Conservation (phyloP, 2,113 vertebrate species). For the Gymnocephalus cernua region DNA sequence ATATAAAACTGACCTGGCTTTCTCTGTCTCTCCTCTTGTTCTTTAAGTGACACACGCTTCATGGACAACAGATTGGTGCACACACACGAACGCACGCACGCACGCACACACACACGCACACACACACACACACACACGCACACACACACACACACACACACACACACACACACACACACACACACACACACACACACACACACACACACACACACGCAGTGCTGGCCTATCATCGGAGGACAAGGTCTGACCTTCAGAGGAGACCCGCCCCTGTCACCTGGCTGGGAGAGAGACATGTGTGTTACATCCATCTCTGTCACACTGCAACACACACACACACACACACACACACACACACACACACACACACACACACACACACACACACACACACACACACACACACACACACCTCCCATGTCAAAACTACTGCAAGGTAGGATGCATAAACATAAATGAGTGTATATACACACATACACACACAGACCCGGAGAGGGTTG, state of each 20-base stretch:
- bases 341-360: conserved; percentile 34
- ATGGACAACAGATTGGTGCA: conserved; percentile 1
- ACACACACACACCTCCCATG: conserved; percentile 37
- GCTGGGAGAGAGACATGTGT: conserved; percentile 64
- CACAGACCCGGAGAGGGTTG: conserved; percentile 24
- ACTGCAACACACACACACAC: neutral
- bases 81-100: conserved; percentile 9
- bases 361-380: neutral
- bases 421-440: conserved; percentile 42
- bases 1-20: conserved; percentile 43
- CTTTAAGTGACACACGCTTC: conserved; percentile 30
- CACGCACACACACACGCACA: neutral
- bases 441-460: conserved; percentile 35
- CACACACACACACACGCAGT: conserved; percentile 11
- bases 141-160: conserved; percentile 10
- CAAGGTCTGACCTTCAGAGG: conserved; percentile 77
- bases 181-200: conserved; percentile 13
- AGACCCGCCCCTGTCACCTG: conserved; percentile 73
- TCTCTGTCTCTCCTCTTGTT: conserved; percentile 46
- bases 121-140: conserved; percentile 8
- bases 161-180: neutral
- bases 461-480: conserved; percentile 10
- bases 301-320: conserved; percentile 87
- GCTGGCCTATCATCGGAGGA: conserved; percentile 62
- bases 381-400: conserved; percentile 11